These are phyloP conservation scores for Rhagium mordax DNA, from an alignment of 2,888 invertebrate genomes.

Conservation along the genomic window DNA sequence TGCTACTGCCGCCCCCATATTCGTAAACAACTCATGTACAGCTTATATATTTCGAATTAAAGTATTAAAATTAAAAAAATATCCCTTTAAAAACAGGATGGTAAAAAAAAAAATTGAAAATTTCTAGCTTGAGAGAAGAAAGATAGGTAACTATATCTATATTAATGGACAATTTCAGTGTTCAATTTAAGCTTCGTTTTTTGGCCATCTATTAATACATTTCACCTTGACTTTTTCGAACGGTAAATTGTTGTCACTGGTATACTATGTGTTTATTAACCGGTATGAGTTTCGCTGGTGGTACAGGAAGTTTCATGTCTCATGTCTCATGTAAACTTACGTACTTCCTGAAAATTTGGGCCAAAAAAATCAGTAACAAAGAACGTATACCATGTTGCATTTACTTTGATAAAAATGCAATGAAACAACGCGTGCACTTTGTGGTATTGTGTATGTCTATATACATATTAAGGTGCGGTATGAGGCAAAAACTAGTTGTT, in stretches of 20 bases:
- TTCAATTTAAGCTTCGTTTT: neutral
- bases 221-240: conserved; percentile 9
- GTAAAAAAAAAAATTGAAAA: no score
- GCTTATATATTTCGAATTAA: no score
- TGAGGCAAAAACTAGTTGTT: conserved; percentile 22
- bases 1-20: no score
- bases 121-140: no score
- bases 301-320: neutral
- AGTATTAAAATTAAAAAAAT: no score
- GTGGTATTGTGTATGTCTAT: conserved; percentile 12
- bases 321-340: neutral
- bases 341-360: conserved; percentile 19
- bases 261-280: neutral
- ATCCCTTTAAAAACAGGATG: no score
- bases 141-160: no score
- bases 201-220: neutral
- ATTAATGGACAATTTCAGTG: neutral
- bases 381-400: neutral
- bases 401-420: neutral
- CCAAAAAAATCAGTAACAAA: neutral
- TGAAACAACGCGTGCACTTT: neutral
- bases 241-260: neutral
- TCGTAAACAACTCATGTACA: no score
- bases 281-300: no score
- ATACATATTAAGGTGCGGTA: conserved; percentile 22